Conservation (phyloP, 2,888 invertebrate genomes). For the Noctua pronuba region DNA sequence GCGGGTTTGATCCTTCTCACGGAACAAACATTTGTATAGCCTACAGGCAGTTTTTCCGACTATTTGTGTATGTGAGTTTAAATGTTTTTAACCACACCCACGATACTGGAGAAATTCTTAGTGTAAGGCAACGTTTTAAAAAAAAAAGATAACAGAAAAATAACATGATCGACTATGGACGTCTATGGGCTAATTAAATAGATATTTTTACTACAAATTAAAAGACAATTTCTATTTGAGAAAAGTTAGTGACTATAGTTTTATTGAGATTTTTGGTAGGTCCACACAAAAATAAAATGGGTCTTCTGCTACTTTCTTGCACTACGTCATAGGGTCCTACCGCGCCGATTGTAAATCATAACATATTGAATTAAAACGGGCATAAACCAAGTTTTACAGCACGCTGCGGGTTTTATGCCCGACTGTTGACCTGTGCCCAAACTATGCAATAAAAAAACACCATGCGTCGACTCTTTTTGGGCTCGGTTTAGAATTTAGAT, state of each 20-base stretch:
- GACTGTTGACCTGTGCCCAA: constrained; percentile 61
- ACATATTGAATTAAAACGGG: constrained; percentile 77
- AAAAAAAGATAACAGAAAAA: background rate
- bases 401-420: constrained; percentile 61
- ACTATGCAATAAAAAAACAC: constrained; percentile 62
- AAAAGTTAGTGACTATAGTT: background rate
- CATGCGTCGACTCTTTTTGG: constrained; percentile 35
- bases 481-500: constrained; percentile 40
- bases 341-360: constrained; percentile 71
- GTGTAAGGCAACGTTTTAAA: background rate
- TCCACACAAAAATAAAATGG: background rate
- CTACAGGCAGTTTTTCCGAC: background rate
- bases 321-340: constrained; percentile 29
- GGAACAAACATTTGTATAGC: background rate
- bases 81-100: too few relatives aligned
- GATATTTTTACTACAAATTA: background rate
- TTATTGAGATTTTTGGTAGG: background rate
- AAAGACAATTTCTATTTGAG: background rate
- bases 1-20: background rate
- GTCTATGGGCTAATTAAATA: background rate
- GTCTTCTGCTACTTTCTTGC: constrained; percentile 21
- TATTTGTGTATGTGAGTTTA: background rate
- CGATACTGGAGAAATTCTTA: too few relatives aligned
- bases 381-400: constrained; percentile 72
- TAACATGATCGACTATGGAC: background rate